A percentile compares a stretch with the other conserved stretches of the same genome.
Conservation (phyloP, 2,797 vertebrate species). For the Pseudomugil tenellus region DNA sequence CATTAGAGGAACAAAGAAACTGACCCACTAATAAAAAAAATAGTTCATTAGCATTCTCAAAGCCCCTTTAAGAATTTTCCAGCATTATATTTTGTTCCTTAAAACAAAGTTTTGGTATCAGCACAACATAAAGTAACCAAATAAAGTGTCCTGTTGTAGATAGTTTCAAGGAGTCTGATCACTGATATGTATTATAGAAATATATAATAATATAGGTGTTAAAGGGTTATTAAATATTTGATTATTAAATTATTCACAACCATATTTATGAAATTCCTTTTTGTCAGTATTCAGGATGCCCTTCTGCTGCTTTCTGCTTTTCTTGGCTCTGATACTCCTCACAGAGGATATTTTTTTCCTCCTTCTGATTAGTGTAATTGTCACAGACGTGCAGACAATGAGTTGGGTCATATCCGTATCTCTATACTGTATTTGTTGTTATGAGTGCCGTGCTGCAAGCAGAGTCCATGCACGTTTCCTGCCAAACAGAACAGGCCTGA, state of each 20-base stretch:
- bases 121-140: background rate
- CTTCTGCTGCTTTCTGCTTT: conserved; percentile 9
- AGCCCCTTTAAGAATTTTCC: background rate
- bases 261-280: conserved; percentile 12
- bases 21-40: background rate
- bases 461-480: background rate
- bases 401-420: conserved; percentile 25
- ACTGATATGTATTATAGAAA: background rate
- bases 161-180: too few species aligned
- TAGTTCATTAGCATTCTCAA: background rate
- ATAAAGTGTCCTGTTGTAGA: too few species aligned
- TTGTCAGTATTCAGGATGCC: conserved; percentile 31
- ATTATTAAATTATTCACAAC: conserved; percentile 22
- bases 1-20: background rate
- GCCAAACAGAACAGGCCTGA: background rate
- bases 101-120: background rate
- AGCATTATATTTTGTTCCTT: background rate
- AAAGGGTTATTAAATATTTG: conserved; percentile 9
- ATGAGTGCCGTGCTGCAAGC: background rate
- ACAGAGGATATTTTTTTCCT: conserved; percentile 30
- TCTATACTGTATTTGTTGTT: background rate
- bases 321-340: conserved; percentile 26
- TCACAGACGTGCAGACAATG: conserved; percentile 16
- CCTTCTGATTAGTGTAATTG: conserved; percentile 44
- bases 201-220: conserved; percentile 17